phyloP scores from a whole-genome alignment of 1,140 invertebrate species.

The Lepeophtheirus salmonis region DNA sequence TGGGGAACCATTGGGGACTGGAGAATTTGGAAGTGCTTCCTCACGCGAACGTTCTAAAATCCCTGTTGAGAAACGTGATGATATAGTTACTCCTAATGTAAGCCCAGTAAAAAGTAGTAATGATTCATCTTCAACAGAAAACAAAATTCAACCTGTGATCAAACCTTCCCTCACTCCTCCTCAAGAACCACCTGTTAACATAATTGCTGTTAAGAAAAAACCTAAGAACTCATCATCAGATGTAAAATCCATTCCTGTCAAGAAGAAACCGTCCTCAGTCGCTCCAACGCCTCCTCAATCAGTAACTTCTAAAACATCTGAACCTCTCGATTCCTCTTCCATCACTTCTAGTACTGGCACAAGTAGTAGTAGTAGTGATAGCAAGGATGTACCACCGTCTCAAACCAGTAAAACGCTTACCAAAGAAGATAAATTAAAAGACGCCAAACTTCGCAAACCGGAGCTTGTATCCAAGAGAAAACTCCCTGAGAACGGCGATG shows the following conservation, averaged over 20 bases:
- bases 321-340: too few relatives aligned
- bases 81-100: constrained; percentile 6
- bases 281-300: background rate
- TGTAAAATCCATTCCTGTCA: background rate
- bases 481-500: background rate
- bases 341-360: too few relatives aligned
- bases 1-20: background rate
- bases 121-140: background rate
- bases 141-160: background rate
- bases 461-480: background rate
- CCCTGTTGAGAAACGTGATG: constrained; percentile 5
- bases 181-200: background rate
- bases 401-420: background rate
- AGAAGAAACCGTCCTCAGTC: background rate
- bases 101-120: constrained; percentile 1
- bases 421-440: background rate
- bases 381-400: too few relatives aligned
- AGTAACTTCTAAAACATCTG: too few relatives aligned
- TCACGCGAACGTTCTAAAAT: constrained; percentile 7
- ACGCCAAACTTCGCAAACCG: background rate
- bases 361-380: background rate
- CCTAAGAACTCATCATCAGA: background rate
- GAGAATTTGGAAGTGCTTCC: constrained; percentile 10
- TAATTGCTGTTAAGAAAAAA: background rate
- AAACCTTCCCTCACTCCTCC: background rate